Base-by-base conservation (phyloP, 2,797 vertebrate species). In the Todus mexicanus region DNA sequence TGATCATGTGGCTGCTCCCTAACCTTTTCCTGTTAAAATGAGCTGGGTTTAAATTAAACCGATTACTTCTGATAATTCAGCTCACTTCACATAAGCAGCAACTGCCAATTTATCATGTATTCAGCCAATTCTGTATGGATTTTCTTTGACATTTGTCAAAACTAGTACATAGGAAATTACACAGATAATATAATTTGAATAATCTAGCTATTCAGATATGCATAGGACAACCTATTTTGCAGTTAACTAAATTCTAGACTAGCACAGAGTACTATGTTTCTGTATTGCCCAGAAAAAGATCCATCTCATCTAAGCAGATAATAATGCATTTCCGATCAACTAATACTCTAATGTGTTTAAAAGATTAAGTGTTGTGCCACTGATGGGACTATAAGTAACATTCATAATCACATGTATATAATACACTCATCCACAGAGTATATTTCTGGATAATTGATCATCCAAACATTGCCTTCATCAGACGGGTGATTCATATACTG, bases 41-140 rank as follows among this genome's bases (percentile, higher is more conserved):
- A 95, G 66, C 86, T 81, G 73, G 66, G 50, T 88, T 94, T 88
- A 91, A 93, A 72, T 86, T 78, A 84, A 95, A 93, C 50, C 0
- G 0, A 94, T 94, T 86, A 94, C 14, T 85, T 91, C 54, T 54
- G 59, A 94, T 75, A 94, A 88, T 63, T 80, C 73, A 88, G 21
- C 43, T 91, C 38, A 60, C 45, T 75, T 85, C 2, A 11, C 43
- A 26, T 42, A 69, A 68, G 13, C 45, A 54, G 25, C 50, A 80
- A 45, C 35, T 42, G 43, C 33, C 47, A 81, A 48, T 80, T 93
- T 83, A 78, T 61, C n/a, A 43, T 3, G 47, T 61, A 65, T 69
- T 63, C 51, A 76, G 42, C 19, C 40, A 83, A 74, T 64, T 83
- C 42, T 38, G 3, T 22, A 60, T 4, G 22, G 56, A 56, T 68